Conservation (phyloP, 2,888 invertebrate genomes). For the Pediacus dermestoides region DNA sequence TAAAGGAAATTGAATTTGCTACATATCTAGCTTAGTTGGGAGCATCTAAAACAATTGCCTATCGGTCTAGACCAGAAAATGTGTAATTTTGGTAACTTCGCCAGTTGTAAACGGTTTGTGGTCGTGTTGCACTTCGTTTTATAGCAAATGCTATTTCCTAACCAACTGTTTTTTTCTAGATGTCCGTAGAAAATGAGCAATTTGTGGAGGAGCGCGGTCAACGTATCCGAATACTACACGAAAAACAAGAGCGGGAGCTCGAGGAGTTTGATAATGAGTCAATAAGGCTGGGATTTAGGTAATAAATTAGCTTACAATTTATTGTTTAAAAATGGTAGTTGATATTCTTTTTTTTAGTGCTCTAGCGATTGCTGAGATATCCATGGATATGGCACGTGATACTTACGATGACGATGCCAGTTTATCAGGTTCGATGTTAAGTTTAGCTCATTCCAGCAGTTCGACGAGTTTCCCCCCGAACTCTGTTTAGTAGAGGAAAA, state of each 20-base stretch:
- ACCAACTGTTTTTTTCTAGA: conserved; percentile 64
- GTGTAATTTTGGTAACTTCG: no score
- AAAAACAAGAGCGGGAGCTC: conserved; percentile 84
- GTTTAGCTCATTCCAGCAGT: conserved; percentile 93
- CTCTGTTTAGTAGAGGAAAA: conserved; percentile 35
- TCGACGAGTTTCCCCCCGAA: conserved; percentile 83
- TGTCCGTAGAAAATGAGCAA: conserved; percentile 89
- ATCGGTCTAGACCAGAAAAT: no score
- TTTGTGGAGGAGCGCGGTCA: conserved; percentile 90
- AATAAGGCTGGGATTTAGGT: conserved; percentile 90
- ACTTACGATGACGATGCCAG: conserved; percentile 89
- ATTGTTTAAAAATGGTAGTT: no score
- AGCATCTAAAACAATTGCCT: no score
- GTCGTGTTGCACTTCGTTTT: no score
- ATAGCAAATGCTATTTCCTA: no score
- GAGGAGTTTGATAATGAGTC: conserved; percentile 95
- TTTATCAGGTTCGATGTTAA: conserved; percentile 90
- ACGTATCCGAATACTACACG: conserved; percentile 82
- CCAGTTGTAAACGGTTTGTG: no score
- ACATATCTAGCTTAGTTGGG: no score
- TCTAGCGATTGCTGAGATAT: conserved; percentile 87
- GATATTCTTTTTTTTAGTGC: conserved; percentile 57
- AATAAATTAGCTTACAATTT: no score
- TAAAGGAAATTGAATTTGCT: no score
- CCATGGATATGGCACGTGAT: conserved; percentile 83